Evolutionary conservation across 2,888 invertebrate species (phyloP), one percentile per base, ranked within the genome.

Genomic region (Biston stratarius): DNA sequence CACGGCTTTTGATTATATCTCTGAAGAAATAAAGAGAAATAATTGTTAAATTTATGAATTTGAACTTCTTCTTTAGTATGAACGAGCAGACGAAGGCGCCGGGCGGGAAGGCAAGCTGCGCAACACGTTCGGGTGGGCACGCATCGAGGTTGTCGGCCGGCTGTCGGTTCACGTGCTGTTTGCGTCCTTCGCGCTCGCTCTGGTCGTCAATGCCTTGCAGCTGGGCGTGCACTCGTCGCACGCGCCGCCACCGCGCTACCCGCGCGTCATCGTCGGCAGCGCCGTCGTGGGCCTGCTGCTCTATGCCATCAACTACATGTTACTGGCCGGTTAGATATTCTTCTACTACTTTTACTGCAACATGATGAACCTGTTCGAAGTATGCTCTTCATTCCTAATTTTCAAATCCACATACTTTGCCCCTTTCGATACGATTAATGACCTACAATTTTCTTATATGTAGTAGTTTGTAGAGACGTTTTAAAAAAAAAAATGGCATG

Each of bases 121-220:
- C 70, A 98, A 98, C 86, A 98, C 98, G 0, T 98, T 98, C 80
- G 98, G 98, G 9, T 98, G 98, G 98, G 97, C 98, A 5, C 95
- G 98, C 72, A 97, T 98, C 60, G 98, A 98, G 80, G 96, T 98
- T n/a, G 94, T 98, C 8, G 96, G 97, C 49, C 96, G 97, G 92
- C 90, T 98, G 51, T 96, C 97, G 5, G 97, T 97, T 59, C 97
- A 97, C 85, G 96, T 97, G 48, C 96, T 98, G 75, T 94, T 98
- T 71, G 96, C 96, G 0, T 97, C 98, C 0, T 95, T 98, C 69
- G 96, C 97, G 52, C 97, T 98, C 82, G 97, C 97, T 0, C 90
- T 97, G 53, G 88, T 97, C 6, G 96, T 98, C 6, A 98, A 98
- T 88, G 97, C 97, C 0, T 82, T 97, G 49, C 98, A 98, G 83